Evolutionary conservation across 2,888 invertebrate genomes (phyloP), one percentile per base, ranked within the genome.

Genomic region (Polyploca ridens): DNA sequence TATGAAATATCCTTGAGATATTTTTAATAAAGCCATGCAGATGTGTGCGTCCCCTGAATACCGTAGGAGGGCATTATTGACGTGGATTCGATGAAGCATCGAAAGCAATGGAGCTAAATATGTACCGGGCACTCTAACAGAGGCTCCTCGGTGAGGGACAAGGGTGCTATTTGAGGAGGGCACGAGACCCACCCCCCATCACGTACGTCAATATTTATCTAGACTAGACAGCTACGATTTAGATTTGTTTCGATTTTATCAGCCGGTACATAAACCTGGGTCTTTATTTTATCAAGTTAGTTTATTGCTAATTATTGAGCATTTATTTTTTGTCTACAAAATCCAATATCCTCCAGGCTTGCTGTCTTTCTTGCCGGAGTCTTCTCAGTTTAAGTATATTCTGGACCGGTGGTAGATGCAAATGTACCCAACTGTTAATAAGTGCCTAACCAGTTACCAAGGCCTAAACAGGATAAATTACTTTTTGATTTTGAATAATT

Each of bases 81-180:
- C 72, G 76, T 73, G 69, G 68, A 72, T 70, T 73, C 79, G 72
- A 71, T 74, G 77, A 69, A 78, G 75, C 79, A 75, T 78, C 69
- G 73, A 69, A 65, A 65, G 74, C 67, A 71, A 59, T 46, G 62
- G 64, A 70, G 71, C 74, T 73, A 75, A 74, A 70, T 77, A 73
- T 75, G 65, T 72, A 68, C 66, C 19, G 19, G 54, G 16, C 54
- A 54, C 54, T 49, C 49, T 8, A 54, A 19, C 54, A 7, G 54
- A 64, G 46, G 64, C 66, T 66, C 35, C 66, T 66, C 62, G 59
- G 49, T 62, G 62, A 63, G 62, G 64, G 54, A 63, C 65, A 66
- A 35, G 65, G 35, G 62, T 61, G 65, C 62, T 41, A 41, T 41
- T 70, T 66, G 74, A 63, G 65, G 41, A 63, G 64, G 64, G 35